Conservation (phyloP, 1,140 invertebrate species). For the Drosophila arawakana region DNA sequence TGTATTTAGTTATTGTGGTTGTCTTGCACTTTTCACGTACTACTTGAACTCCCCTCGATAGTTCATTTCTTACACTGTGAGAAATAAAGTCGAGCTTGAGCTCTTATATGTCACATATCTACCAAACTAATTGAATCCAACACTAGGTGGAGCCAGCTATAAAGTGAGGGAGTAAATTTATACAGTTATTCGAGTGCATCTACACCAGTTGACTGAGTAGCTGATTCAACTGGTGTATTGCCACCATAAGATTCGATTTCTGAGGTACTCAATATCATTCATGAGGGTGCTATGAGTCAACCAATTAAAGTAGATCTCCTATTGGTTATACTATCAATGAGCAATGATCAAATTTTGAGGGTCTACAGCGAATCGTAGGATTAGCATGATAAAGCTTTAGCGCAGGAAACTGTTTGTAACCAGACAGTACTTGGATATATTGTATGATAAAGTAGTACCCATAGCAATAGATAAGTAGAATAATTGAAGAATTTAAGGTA, state of each 20-base stretch:
- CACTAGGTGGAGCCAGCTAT: neutral
- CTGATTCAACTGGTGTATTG: neutral
- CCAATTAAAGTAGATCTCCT: neutral
- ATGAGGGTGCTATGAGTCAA: neutral
- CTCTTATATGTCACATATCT: neutral
- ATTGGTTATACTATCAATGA: constrained; percentile 10
- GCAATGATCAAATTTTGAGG: constrained; percentile 5
- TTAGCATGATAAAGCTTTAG: constrained; percentile 8
- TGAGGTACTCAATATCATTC: neutral
- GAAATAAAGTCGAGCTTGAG: neutral
- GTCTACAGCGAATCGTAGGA: neutral
- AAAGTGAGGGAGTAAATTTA: too few relatives aligned
- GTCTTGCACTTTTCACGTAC: neutral
- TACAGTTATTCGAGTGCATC: too few relatives aligned
- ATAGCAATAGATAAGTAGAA: constrained; percentile 10
- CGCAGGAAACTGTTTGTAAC: constrained; percentile 2
- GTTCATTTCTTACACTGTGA: neutral
- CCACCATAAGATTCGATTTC: constrained; percentile 1
- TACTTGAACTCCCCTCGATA: neutral
- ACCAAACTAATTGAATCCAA: neutral
- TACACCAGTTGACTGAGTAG: too few relatives aligned
- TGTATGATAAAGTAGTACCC: constrained; percentile 16
- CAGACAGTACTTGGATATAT: constrained; percentile 11
- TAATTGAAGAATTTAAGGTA: constrained; percentile 21
- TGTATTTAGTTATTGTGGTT: neutral